These are phyloP conservation scores for Bilobella aurantiaca DNA, from an alignment of 1,140 invertebrate species.

Conservation along the genomic window DNA sequence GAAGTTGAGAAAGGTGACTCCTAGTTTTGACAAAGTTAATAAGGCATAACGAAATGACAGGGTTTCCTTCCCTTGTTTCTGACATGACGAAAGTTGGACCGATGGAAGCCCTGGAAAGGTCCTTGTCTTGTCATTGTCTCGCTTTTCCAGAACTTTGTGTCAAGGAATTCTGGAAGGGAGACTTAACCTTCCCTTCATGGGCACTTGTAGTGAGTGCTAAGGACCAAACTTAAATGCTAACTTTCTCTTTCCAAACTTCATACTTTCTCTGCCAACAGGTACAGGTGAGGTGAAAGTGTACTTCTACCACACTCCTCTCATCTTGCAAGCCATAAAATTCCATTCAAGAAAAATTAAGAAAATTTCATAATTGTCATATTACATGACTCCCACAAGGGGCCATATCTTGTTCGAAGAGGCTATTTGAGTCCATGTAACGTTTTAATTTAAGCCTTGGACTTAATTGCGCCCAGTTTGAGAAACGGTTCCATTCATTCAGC, in stretches of 20 bases:
- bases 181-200: too few species aligned
- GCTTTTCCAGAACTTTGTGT: neutral
- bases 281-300: neutral
- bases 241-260: neutral
- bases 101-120: neutral
- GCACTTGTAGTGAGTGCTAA: neutral
- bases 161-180: neutral
- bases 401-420: too few species aligned
- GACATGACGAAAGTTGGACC: neutral
- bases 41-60: slow-evolving; percentile 8
- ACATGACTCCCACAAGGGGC: too few species aligned
- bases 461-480: too few species aligned
- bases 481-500: too few species aligned
- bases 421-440: too few species aligned
- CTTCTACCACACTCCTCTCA: neutral
- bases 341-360: too few species aligned
- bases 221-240: slow-evolving; percentile 3
- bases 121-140: slow-evolving; percentile 1
- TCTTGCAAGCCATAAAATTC: neutral
- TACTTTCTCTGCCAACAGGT: neutral
- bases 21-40: slow-evolving; percentile 1
- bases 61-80: neutral
- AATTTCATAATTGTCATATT: too few species aligned
- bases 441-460: too few species aligned
- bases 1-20: too few species aligned